Evolutionary conservation across 2,888 invertebrate species (phyloP), one percentile per base, ranked within the genome.

Genomic region (Alviniconcha strummeri): DNA sequence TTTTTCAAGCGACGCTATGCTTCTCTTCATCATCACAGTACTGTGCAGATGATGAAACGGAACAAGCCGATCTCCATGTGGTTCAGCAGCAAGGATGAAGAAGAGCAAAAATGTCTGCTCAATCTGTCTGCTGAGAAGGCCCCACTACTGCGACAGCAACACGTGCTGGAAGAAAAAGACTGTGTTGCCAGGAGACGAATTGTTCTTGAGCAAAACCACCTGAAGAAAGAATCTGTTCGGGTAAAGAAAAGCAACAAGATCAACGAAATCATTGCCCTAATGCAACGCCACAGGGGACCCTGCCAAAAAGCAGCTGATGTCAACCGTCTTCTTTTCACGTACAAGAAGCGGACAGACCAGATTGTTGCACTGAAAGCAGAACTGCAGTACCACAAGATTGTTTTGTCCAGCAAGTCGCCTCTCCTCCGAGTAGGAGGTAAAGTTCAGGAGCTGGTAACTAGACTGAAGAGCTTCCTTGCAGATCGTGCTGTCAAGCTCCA

Each of bases 1-100:
- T 13, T 81, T 8, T 81, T 81, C 72, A 81, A 71, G n/a, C 17
- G 74, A 55, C 9, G 74, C 7, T 55, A 72, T 36, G 54, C 72
- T 17, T 56, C 56, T 9, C 57, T 72, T n/a, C 81, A 81, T 69
- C 74, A 81, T 9, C 80, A 69, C 69, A 52, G 52, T n/a, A 19
- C 74, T n/a, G 55, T 81, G 19, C 71, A 81, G 4, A 81, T 81
- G 72, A 56, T 74, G 60, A 74, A 81, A 72, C 54, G 72, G n/a
- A 81, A 81, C 74, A 81, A 56, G 60, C n/a, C 81, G n/a, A 74
- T 81, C 54, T 36, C 57, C 13, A 17, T 19, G 0, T 81, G 74
- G 81, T 57, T 71, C 67, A 56, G 13, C 52, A 5, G 36, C 64
- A 64, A 80, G 67, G 9, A 13, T n/a, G 36, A 17, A 64, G 67